Conservation (phyloP, 2,113 vertebrate genomes). For the Numenius arquata region DNA sequence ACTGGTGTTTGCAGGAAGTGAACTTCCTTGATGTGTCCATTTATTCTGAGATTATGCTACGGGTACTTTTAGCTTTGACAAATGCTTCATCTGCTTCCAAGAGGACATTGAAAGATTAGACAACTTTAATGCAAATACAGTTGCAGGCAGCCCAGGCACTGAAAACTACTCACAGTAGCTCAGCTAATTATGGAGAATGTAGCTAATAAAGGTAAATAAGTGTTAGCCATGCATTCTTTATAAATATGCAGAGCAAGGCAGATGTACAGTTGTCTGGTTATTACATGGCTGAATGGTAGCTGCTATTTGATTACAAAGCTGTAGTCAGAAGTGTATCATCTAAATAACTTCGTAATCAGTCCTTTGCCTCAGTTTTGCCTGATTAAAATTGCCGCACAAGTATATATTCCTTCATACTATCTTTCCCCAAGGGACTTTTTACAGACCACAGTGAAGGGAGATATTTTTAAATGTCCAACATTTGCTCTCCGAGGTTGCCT, state of each 20-base stretch:
- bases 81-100: background rate
- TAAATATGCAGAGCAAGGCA: background rate
- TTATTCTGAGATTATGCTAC: background rate
- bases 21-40: background rate
- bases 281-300: background rate
- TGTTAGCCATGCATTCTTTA: background rate
- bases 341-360: slow-evolving; percentile 45
- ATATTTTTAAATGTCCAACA: background rate
- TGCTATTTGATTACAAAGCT: slow-evolving; percentile 31
- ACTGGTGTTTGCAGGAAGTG: rapidly evolving
- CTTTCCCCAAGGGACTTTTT: background rate
- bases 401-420: background rate
- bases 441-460: background rate
- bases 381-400: slow-evolving; percentile 42
- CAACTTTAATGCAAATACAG: background rate
- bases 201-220: slow-evolving; percentile 26
- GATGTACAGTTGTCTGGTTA: background rate
- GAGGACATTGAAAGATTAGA: background rate
- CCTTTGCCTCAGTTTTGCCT: slow-evolving; percentile 1
- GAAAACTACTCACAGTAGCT: background rate
- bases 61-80: background rate
- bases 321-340: background rate
- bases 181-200: background rate
- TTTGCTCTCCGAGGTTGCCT: background rate
- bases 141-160: background rate